phyloP scores from a whole-genome alignment of 2,888 invertebrate species.

The Netelia melanura region DNA sequence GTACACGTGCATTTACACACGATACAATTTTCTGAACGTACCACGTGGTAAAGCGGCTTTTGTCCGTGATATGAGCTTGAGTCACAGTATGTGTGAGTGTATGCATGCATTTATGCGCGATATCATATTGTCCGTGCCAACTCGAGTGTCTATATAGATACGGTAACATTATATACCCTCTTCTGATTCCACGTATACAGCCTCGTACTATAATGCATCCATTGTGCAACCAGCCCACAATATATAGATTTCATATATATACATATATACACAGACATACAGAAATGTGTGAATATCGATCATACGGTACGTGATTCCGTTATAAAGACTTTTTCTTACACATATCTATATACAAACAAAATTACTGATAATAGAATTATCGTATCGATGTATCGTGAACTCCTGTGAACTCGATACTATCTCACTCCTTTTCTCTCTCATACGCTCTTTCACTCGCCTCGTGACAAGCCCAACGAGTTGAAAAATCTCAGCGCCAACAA shows the following conservation, averaged over 20 bases:
- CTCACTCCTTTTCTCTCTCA: slow-evolving; percentile 10
- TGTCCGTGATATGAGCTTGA: slow-evolving; percentile 36
- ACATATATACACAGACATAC: background rate
- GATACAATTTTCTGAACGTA: background rate
- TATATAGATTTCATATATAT: background rate
- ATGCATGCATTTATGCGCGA: slow-evolving; percentile 8
- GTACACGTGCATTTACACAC: background rate
- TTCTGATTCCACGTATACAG: background rate
- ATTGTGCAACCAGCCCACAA: slow-evolving; percentile 25
- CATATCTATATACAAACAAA: background rate
- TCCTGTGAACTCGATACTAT: background rate
- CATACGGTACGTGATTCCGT: background rate
- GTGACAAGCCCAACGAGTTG: background rate
- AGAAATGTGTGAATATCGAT: background rate
- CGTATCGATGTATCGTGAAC: slow-evolving; percentile 3
- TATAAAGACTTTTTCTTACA: background rate
- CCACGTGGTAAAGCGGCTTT: slow-evolving; percentile 9
- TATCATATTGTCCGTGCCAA: slow-evolving; percentile 41
- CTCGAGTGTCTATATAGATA: slow-evolving; percentile 4
- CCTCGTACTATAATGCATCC: slow-evolving; percentile 22
- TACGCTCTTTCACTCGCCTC: background rate
- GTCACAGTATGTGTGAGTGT: background rate
- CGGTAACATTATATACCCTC: slow-evolving; percentile 1
- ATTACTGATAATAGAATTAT: slow-evolving; percentile 11
- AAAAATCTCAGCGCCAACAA: slow-evolving; percentile 4